A percentile compares a stretch with the other conserved stretches of the same genome.
Evolutionary conservation across 2,888 invertebrate species (phyloP).

Genomic region (Notodonta ziczac): DNA sequence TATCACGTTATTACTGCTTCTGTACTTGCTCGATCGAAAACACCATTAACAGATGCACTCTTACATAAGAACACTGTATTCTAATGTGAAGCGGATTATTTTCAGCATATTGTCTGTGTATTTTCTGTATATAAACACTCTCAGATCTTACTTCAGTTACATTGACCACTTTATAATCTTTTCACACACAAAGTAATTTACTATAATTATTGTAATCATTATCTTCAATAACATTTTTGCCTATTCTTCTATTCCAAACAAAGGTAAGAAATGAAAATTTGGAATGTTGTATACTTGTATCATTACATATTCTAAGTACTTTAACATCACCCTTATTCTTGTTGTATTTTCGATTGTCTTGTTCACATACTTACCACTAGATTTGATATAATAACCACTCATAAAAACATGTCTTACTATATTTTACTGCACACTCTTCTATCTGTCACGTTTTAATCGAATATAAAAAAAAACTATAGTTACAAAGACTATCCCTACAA

Average conservation of each 20-base stretch:
- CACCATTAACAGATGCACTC: conserved; percentile 38
- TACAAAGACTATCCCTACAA: too few relatives aligned
- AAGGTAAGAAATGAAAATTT: conserved; percentile 2
- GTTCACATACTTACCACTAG: conserved; percentile 24
- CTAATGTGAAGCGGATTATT: conserved; percentile 27
- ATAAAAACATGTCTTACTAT: background rate
- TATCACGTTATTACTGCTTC: conserved; percentile 42
- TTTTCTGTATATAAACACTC: conserved; percentile 27
- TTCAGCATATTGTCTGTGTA: conserved; percentile 28
- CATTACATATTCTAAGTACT: conserved; percentile 17
- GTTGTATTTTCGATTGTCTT: conserved; percentile 41
- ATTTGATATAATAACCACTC: conserved; percentile 20
- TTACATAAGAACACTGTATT: conserved; percentile 26
- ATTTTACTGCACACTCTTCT: conserved; percentile 1
- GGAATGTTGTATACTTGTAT: background rate
- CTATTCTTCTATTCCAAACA: background rate
- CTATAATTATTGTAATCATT: background rate
- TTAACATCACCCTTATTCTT: conserved; percentile 36
- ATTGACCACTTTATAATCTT: conserved; percentile 14
- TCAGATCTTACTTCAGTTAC: conserved; percentile 27
- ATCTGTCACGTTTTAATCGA: conserved; percentile 16
- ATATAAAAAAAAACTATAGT: too few relatives aligned
- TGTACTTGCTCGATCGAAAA: conserved; percentile 30
- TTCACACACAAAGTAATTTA: conserved; percentile 15
- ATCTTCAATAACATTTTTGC: conserved; percentile 15